Evolutionary conservation across 2,797 vertebrate species (phyloP), one percentile per base, ranked within the genome.

Genomic region (Tolypeutes matacus): DNA sequence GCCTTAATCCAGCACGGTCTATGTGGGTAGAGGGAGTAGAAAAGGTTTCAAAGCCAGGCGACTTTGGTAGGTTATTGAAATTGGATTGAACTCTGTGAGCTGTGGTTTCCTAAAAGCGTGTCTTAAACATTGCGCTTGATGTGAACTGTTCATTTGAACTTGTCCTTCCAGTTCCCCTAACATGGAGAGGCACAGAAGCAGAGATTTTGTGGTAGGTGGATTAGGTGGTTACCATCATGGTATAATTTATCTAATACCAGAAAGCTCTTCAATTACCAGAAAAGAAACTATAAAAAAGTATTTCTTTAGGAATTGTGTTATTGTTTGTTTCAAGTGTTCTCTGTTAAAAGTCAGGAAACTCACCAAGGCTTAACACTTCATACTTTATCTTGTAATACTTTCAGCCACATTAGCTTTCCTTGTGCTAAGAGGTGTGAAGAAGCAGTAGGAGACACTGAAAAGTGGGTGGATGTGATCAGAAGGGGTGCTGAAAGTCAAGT

Each of bases 101-200:
- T 84, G n/a, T 58, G 78, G 53, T 39, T 94, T 96, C 86, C 80
- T 76, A 83, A 85, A 72, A 89, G 89, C 34, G 64, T 87, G 36
- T 86, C 81, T 82, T 82, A 70, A 84, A 36, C 46, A 64, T 67
- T 76, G 93, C 34, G 18, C 29, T 89, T 81, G 56, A 39, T 0
- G 1, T 46, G 49, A 96, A 51, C 58, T 2, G 0, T 77, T 36
- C 13, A 39, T 73, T 89, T 81, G 93, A 84, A 83, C 67, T 88
- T 92, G 67, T 86, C 77, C 39, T 94, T 96, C 65, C 49, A 49
- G 36, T 86, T 93, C 46, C 29, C 72, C 73, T 93, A 60, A 84
- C 14, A 25, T 5, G 21, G 36, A 70, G 20, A 13, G 36, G 20
- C 31, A 25, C 29, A 89, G 72, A 95, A 36, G 18, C 49, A 7